These are phyloP conservation scores for Hiodon alosoides DNA, from an alignment of 2,113 vertebrate genomes.

Conservation along the genomic window DNA sequence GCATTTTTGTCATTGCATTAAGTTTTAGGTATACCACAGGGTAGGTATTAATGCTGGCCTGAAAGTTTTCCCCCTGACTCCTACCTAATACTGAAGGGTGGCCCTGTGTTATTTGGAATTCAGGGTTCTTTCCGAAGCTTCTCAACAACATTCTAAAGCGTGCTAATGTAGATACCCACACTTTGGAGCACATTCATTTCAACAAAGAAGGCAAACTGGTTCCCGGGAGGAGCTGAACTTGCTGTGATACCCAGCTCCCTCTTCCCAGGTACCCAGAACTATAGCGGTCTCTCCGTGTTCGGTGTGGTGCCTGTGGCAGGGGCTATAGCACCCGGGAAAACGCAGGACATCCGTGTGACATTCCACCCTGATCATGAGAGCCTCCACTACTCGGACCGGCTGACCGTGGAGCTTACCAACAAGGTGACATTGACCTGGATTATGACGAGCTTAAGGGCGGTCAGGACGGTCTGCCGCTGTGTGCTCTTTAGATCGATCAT, in stretches of 20 bases:
- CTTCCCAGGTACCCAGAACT: conserved; percentile 76
- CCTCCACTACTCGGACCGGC: conserved; percentile 68
- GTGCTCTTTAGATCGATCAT: not conserved
- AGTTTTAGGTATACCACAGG: no score
- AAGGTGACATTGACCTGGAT: conserved; percentile 57
- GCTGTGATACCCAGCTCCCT: not conserved
- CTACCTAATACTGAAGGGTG: no score
- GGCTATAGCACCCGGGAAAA: conserved; percentile 58
- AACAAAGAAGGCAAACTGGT: not conserved
- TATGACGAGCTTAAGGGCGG: not conserved
- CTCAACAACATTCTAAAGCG: no score
- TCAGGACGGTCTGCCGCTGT: not conserved
- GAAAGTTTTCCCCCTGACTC: no score
- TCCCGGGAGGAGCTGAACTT: not conserved
- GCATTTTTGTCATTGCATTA: no score
- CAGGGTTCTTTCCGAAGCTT: no score
- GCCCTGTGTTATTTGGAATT: no score
- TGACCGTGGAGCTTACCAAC: conserved; percentile 71
- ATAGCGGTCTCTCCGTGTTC: conserved; percentile 76
- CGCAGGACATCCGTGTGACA: conserved; percentile 68
- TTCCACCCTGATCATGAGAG: conserved; percentile 86
- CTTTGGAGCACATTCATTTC: not conserved
- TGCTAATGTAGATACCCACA: not conserved
- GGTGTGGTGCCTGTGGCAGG: conserved; percentile 66
- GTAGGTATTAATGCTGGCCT: no score